A percentile compares a stretch with the other conserved stretches of the same genome.
These are phyloP conservation scores for Eupeodes corollae DNA, from an alignment of 1,140 invertebrate genomes.

Conservation along the genomic window DNA sequence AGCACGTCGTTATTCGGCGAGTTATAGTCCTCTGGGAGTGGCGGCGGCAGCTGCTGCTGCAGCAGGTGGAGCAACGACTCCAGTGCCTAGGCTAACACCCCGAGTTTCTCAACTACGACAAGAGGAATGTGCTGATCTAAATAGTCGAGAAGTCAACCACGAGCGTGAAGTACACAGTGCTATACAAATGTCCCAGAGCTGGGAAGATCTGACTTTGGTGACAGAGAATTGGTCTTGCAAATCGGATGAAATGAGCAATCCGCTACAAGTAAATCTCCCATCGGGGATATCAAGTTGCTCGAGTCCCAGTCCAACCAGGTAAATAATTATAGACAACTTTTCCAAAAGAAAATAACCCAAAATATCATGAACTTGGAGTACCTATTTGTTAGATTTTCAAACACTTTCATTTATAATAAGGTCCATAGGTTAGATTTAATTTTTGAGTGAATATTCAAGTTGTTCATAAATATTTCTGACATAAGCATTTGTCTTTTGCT, in stretches of 20 bases:
- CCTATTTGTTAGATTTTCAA: background rate
- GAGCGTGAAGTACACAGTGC: slow-evolving; percentile 76
- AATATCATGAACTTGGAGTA: background rate
- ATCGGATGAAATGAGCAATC: slow-evolving; percentile 43
- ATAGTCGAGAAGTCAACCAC: slow-evolving; percentile 73
- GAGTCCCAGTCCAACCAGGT: slow-evolving; percentile 30
- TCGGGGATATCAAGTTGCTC: slow-evolving; percentile 20
- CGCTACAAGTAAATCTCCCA: slow-evolving; percentile 32
- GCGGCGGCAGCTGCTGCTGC: slow-evolving; percentile 7
- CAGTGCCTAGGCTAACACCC: slow-evolving; percentile 58
- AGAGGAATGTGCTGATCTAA: slow-evolving; percentile 75
- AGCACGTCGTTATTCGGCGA: slow-evolving; percentile 70
- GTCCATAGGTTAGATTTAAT: too few relatives aligned
- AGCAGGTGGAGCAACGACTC: slow-evolving; percentile 27
- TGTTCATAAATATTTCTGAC: too few relatives aligned
- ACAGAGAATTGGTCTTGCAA: slow-evolving; percentile 44
- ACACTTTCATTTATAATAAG: too few relatives aligned
- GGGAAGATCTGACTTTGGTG: slow-evolving; percentile 74
- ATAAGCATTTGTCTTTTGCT: too few relatives aligned
- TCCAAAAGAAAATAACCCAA: background rate
- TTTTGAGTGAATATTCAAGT: too few relatives aligned
- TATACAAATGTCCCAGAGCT: slow-evolving; percentile 83
- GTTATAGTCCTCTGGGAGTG: slow-evolving; percentile 52
- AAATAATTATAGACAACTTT: background rate
- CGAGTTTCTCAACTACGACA: slow-evolving; percentile 74